Evolutionary conservation across 2,888 invertebrate genomes (phyloP).

Genomic region (Cataglyphis albicans): DNA sequence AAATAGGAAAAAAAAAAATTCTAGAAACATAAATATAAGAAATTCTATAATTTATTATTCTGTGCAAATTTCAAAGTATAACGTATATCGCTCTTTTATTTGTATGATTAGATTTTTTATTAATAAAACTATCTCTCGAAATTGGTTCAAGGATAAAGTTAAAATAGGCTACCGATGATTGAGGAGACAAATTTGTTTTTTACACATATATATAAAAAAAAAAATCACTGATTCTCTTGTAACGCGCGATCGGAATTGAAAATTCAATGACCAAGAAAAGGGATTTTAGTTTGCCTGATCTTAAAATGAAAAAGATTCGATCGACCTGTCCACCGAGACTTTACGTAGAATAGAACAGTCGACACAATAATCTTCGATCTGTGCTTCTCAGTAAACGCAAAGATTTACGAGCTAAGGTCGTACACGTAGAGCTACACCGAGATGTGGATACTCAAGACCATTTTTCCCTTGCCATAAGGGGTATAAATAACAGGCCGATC

Average conservation of each 20-base stretch:
- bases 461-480: slow-evolving; percentile 63
- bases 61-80: too few species aligned
- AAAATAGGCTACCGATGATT: background rate
- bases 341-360: slow-evolving; percentile 56
- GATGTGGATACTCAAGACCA: slow-evolving; percentile 38
- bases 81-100: background rate
- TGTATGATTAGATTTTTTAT: background rate
- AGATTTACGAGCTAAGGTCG: slow-evolving; percentile 72
- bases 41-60: background rate
- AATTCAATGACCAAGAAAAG: background rate
- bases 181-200: background rate
- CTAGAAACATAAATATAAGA: background rate
- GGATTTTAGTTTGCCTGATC: background rate
- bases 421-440: slow-evolving; percentile 58
- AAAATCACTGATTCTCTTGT: background rate
- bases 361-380: slow-evolving; percentile 75
- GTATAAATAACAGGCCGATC: slow-evolving; percentile 68
- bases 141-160: background rate
- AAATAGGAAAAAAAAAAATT: background rate
- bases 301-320: slow-evolving; percentile 34
- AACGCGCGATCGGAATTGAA: background rate
- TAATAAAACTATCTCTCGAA: background rate
- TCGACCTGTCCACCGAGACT: slow-evolving; percentile 42
- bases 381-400: slow-evolving; percentile 62
- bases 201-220: background rate